phyloP scores from a whole-genome alignment of 2,888 invertebrate species.

The Orthonevra nobilis region DNA sequence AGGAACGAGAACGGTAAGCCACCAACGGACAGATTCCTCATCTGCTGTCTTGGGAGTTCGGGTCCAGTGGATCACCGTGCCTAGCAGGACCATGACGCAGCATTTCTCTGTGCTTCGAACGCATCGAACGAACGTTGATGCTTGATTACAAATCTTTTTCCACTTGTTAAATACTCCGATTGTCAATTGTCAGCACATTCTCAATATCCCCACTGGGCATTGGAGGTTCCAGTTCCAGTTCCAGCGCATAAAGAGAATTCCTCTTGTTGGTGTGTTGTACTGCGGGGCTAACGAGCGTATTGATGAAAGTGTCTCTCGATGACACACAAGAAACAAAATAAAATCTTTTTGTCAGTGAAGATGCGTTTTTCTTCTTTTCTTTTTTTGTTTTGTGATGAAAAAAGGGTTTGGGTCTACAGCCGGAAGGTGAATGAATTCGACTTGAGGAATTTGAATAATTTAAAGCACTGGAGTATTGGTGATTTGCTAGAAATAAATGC shows the following conservation, averaged over 20 bases:
- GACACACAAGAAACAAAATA: constrained; percentile 9
- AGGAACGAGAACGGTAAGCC: constrained; percentile 39
- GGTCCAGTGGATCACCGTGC: constrained; percentile 9
- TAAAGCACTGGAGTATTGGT: too few species aligned
- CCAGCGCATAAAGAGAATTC: constrained; percentile 41
- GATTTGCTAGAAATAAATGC: too few species aligned
- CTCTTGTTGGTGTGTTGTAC: constrained; percentile 13
- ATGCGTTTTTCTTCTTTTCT: constrained; percentile 3
- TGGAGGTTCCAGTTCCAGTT: constrained; percentile 45
- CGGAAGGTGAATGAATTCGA: too few species aligned
- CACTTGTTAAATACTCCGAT: constrained; percentile 62
- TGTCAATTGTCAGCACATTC: constrained; percentile 65
- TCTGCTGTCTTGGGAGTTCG: constrained; percentile 49
- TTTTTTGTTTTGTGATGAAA: too few species aligned
- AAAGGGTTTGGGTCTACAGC: too few species aligned
- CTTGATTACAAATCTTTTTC: constrained; percentile 67
- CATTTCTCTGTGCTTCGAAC: constrained; percentile 27
- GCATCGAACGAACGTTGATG: constrained; percentile 26
- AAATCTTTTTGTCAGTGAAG: constrained; percentile 24
- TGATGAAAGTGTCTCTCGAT: constrained; percentile 54
- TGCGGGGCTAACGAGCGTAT: constrained; percentile 43
- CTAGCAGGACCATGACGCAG: constrained; percentile 30
- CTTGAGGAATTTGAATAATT: too few species aligned
- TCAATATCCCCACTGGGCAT: constrained; percentile 53
- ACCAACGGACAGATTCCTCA: constrained; percentile 13